Conservation (phyloP, 2,797 vertebrate genomes). For the Argentina silus region DNA sequence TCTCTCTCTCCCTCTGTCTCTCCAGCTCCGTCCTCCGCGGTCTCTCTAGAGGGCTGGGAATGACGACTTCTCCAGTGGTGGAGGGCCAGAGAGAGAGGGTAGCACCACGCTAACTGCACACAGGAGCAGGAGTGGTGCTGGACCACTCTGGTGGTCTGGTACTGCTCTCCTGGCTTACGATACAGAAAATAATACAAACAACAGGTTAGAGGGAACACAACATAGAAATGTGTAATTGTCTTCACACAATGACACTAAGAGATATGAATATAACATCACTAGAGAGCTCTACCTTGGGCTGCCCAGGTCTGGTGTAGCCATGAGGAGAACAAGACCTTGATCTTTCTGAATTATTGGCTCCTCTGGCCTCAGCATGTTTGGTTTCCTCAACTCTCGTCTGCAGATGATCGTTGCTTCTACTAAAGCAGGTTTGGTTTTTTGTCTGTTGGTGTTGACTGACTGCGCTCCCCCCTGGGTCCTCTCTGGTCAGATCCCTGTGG, state of each 20-base stretch:
- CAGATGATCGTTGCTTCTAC: slow-evolving; percentile 15
- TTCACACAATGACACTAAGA: not conserved
- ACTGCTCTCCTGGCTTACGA: slow-evolving; percentile 47
- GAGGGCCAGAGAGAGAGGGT: slow-evolving; percentile 84
- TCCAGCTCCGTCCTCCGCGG: not conserved
- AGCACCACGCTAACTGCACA: slow-evolving; percentile 78
- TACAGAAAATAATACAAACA: not conserved
- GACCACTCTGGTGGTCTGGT: slow-evolving; percentile 75
- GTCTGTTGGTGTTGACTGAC: slow-evolving; percentile 3
- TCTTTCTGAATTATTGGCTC: slow-evolving; percentile 42
- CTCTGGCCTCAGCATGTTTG: slow-evolving; percentile 26
- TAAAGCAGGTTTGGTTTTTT: slow-evolving; percentile 27
- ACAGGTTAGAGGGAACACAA: not conserved
- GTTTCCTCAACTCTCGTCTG: slow-evolving; percentile 11
- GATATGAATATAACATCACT: not conserved
- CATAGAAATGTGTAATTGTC: slow-evolving; percentile 43
- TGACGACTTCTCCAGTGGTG: slow-evolving; percentile 45
- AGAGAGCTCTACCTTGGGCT: slow-evolving; percentile 46
- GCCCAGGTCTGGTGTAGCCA: slow-evolving; percentile 13
- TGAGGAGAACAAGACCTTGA: slow-evolving; percentile 38
- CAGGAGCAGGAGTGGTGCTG: slow-evolving; percentile 80
- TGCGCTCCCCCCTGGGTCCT: slow-evolving; percentile 21
- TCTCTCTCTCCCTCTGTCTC: not conserved
- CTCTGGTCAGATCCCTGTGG: slow-evolving; percentile 23
- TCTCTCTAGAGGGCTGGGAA: not conserved